Percentiles rank a stretch among this genome's conserved stretches.
phyloP scores from a whole-genome alignment of 2,113 vertebrate species.

The Protomyctophum bolini region DNA sequence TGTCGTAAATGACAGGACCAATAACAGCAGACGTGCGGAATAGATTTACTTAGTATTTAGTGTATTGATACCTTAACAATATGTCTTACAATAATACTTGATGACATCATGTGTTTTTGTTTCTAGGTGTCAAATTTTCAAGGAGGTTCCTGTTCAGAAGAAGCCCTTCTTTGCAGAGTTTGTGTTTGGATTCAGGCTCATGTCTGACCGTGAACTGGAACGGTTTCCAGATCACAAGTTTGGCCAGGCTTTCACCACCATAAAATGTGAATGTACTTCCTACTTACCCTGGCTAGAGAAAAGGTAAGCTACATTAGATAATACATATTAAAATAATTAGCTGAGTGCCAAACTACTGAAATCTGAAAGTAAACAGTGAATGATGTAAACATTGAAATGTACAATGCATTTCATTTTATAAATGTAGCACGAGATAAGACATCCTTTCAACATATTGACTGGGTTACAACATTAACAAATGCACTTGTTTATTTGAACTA shows the following conservation, averaged over 20 bases:
- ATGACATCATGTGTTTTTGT: not conserved
- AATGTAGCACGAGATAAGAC: too few relatives aligned
- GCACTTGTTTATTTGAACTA: not conserved
- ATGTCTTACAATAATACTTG: too few relatives aligned
- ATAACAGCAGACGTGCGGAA: too few relatives aligned
- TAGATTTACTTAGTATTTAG: too few relatives aligned
- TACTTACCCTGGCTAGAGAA: constrained; percentile 91
- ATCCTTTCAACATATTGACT: too few relatives aligned
- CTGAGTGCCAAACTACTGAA: too few relatives aligned
- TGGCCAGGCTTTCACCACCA: constrained; percentile 88
- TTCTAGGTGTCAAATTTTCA: constrained; percentile 88
- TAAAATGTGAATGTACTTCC: constrained; percentile 87
- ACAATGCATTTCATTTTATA: too few relatives aligned
- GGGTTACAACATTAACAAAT: not conserved
- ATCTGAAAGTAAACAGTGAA: too few relatives aligned
- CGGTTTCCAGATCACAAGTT: constrained; percentile 84
- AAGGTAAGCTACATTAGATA: constrained; percentile 74
- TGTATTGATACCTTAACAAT: not conserved
- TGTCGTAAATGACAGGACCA: too few relatives aligned
- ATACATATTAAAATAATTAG: not conserved
- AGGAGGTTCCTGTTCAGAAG: constrained; percentile 72
- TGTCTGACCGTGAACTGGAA: constrained; percentile 84
- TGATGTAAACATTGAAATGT: too few relatives aligned
- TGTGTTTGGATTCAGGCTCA: constrained; percentile 86
- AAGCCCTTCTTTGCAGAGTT: constrained; percentile 88